phyloP scores from a whole-genome alignment of 2,888 invertebrate species.

The Eubasilissa splendida region DNA sequence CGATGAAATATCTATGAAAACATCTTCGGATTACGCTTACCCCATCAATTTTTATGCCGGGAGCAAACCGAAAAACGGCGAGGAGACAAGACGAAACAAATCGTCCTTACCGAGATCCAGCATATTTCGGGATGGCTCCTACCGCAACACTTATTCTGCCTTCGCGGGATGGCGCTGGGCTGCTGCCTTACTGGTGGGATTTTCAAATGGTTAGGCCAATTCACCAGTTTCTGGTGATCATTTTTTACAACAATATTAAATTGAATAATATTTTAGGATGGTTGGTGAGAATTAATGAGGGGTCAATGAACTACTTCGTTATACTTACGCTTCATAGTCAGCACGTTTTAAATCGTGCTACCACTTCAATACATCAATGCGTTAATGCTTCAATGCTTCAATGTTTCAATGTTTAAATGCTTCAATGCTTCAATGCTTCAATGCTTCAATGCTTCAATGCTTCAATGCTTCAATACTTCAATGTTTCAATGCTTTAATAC shows the following conservation, averaged over 20 bases:
- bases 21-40: slow-evolving; percentile 57
- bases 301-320: too few relatives aligned
- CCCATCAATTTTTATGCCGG: slow-evolving; percentile 57
- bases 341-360: too few relatives aligned
- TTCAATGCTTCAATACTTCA: too few relatives aligned
- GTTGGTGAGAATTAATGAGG: too few relatives aligned
- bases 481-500: too few relatives aligned
- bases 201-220: background rate
- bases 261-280: too few relatives aligned
- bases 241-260: background rate
- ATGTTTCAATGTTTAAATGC: too few relatives aligned
- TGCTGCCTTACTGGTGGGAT: slow-evolving; percentile 1
- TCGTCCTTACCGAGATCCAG: slow-evolving; percentile 58
- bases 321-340: too few relatives aligned
- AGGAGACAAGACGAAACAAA: slow-evolving; percentile 57
- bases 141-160: slow-evolving; percentile 46
- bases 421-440: too few relatives aligned
- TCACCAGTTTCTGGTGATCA: slow-evolving; percentile 7
- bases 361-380: too few relatives aligned
- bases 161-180: slow-evolving; percentile 21
- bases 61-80: slow-evolving; percentile 48
- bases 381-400: too few relatives aligned
- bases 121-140: slow-evolving; percentile 54
- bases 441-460: too few relatives aligned
- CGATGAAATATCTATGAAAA: slow-evolving; percentile 53